Conservation (phyloP, 2,797 vertebrate genomes). For the Phataginus tricuspis region DNA sequence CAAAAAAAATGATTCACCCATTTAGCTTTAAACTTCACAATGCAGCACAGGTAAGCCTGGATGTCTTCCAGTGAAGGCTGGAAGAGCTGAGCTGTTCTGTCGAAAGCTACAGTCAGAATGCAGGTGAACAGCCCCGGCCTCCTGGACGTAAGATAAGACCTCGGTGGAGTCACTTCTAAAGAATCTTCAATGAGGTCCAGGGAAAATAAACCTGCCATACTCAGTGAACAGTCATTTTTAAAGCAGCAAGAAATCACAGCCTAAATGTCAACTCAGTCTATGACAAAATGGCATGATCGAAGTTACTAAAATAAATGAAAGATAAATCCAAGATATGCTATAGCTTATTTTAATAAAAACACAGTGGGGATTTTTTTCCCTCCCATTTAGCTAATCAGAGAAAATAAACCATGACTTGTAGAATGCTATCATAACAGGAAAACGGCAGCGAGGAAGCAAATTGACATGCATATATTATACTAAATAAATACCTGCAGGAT, state of each 20-base stretch:
- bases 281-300: neutral
- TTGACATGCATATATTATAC: neutral
- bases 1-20: neutral
- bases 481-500: constrained; percentile 22
- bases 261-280: constrained; percentile 6
- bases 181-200: neutral
- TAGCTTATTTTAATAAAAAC: constrained; percentile 7
- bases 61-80: neutral
- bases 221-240: neutral
- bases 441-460: neutral
- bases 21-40: neutral
- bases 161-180: neutral
- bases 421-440: neutral
- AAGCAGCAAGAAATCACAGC: neutral
- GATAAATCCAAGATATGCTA: neutral
- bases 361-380: neutral
- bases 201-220: neutral
- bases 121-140: neutral
- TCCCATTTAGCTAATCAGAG: neutral
- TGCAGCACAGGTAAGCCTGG: neutral
- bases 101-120: neutral
- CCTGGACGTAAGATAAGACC: accelerated
- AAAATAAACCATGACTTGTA: constrained; percentile 5
- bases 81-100: neutral
- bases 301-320: neutral